phyloP scores from a whole-genome alignment of 1,140 invertebrate genomes.

The Drosophila nigromelanica region DNA sequence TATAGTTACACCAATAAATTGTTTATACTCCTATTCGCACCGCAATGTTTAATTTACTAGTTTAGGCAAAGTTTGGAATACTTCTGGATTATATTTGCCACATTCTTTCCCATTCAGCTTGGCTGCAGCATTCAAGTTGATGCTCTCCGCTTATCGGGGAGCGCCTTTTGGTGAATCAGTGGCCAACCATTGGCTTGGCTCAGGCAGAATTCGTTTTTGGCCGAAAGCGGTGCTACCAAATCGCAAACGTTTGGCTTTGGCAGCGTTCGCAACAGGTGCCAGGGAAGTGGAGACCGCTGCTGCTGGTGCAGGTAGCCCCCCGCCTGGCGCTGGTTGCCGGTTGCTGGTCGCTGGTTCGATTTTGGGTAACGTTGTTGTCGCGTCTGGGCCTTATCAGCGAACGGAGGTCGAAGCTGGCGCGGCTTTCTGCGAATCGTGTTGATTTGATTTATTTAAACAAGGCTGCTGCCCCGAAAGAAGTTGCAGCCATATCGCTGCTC shows the following conservation, averaged over 20 bases:
- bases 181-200: too few species aligned
- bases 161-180: too few species aligned
- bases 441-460: slow-evolving; percentile 81
- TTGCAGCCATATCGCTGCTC: slow-evolving; percentile 63
- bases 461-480: slow-evolving; percentile 5
- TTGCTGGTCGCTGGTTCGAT: slow-evolving; percentile 19
- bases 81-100: too few species aligned
- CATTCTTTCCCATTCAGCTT: too few species aligned
- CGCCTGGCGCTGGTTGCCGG: background rate
- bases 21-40: too few species aligned
- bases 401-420: slow-evolving; percentile 20
- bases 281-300: slow-evolving; percentile 15
- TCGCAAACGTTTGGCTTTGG: background rate
- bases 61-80: too few species aligned
- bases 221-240: too few species aligned
- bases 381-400: slow-evolving; percentile 52
- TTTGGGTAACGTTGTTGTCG: slow-evolving; percentile 26
- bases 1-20: too few species aligned
- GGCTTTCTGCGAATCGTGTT: slow-evolving; percentile 81
- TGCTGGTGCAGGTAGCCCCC: background rate
- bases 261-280: slow-evolving; percentile 19
- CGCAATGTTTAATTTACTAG: too few species aligned
- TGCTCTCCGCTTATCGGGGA: too few species aligned
- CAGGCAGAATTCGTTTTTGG: too few species aligned
- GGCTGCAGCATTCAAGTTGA: too few species aligned